Base-by-base conservation (phyloP, 2,888 invertebrate species). In the Gymnoscelis rufifasciata region DNA sequence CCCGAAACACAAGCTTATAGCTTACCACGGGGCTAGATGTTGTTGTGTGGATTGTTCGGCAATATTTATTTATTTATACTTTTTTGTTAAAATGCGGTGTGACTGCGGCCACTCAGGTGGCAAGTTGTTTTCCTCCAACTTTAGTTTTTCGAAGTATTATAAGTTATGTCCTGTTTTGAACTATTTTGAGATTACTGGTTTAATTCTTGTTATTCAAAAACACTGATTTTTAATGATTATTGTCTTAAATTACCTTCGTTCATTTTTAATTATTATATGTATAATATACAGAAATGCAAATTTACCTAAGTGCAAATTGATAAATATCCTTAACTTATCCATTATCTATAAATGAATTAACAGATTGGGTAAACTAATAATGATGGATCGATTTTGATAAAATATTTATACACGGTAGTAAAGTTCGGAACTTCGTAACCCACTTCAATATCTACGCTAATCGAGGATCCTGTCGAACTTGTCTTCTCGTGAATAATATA, bases 331-430 rank as follows among this genome's bases (percentile, higher is more conserved):
- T 19, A 19, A 2, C 19, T 2, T 3, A 19, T 15, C 23, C 26
- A 7, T 38, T 42, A 43, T 43, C 42, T 31, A 2, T 13, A 2
- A 28, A 37, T 40, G 14, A 12, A 38, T 23, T n/a, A 27, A 37
- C 33, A 7, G 3, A 26, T 28, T 35, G 39, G 11, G 28, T 24
- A 27, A 27, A 23, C 33, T 51, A 54, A 59, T 52, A 52, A 45
- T 48, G 47, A 59, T 49, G 33, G 49, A 57, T 51, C 36, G 51
- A 51, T 43, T 13, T 29, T 41, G 54, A 57, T 54, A 54, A 52
- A 36, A 26, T 36, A 33, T 51, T 15, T 33, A 35, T 23, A 10
- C 35, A 35, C 19, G 19, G 35, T 11, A 1, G 19, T 14, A 35
- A 35, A 8, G 0, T n/a, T 15, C 15, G 14, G 14, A 31, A 8